Evolutionary conservation across 2,113 vertebrate species (phyloP).

Genomic region (Oophaga pumilio): DNA sequence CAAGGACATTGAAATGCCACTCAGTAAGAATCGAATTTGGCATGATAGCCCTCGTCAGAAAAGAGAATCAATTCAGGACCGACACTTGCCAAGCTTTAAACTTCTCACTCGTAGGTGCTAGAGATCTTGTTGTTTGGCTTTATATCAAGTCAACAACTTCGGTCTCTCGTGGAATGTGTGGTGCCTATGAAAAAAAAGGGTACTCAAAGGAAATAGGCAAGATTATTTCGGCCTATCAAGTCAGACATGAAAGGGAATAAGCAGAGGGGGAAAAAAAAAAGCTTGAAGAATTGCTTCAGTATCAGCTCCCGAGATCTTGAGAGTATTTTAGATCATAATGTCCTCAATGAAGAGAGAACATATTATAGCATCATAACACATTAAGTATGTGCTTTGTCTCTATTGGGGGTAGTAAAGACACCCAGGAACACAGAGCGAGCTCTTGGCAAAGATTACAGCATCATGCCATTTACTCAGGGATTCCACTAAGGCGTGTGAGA

Average conservation of each 20-base stretch:
- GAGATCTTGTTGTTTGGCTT: conserved; percentile 88
- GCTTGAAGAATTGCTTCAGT: conserved; percentile 72
- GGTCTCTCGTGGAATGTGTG: conserved; percentile 83
- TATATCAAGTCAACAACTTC: conserved; percentile 98
- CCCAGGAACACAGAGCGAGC: conserved; percentile 48
- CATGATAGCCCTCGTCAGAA: conserved; percentile 91
- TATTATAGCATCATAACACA: conserved; percentile 56
- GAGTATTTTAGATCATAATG: conserved; percentile 88
- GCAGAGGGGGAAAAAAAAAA: conserved; percentile 68
- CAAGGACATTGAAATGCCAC: conserved; percentile 97
- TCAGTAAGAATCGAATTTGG: conserved; percentile 98
- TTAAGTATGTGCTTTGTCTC: conserved; percentile 57
- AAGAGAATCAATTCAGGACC: conserved; percentile 91
- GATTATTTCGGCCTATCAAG: conserved; percentile 87
- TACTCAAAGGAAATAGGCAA: conserved; percentile 81
- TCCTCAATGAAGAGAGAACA: conserved; percentile 60
- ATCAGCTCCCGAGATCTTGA: conserved; percentile 85
- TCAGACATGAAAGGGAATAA: conserved; percentile 55
- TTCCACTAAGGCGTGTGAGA: conserved; percentile 76
- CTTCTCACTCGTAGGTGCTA: conserved; percentile 91
- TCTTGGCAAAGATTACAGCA: conserved; percentile 76
- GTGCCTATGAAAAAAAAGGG: conserved; percentile 84
- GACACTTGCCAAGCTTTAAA: conserved; percentile 93
- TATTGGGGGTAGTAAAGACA: conserved; percentile 53
- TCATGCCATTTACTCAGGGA: conserved; percentile 83